Conservation (phyloP, 2,888 invertebrate genomes). For the Ganaspis brasiliensis region DNA sequence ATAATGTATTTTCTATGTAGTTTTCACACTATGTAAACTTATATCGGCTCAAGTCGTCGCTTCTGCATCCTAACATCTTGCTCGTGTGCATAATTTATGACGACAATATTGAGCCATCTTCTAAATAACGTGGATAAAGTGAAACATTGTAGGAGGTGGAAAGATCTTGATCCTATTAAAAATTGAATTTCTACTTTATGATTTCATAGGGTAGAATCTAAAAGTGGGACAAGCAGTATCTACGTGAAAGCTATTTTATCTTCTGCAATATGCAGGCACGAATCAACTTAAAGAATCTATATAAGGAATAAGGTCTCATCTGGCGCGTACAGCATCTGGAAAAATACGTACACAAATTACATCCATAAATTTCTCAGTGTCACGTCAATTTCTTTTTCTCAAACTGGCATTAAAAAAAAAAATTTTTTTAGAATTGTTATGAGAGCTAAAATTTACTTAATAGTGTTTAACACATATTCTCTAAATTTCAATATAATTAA, state of each 20-base stretch:
- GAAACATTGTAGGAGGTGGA: slow-evolving; percentile 6
- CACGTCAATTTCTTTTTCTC: no score
- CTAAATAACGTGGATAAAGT: neutral
- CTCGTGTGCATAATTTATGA: slow-evolving; percentile 1
- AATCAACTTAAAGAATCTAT: slow-evolving; percentile 32
- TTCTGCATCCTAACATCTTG: neutral
- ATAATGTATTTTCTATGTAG: neutral
- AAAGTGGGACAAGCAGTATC: slow-evolving; percentile 46
- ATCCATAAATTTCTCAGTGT: neutral
- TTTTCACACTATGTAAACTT: slow-evolving; percentile 3
- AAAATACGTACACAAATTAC: neutral
- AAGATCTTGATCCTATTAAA: slow-evolving; percentile 49
- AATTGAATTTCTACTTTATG: slow-evolving; percentile 50
- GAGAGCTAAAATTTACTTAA: no score
- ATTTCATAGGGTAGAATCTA: slow-evolving; percentile 47
- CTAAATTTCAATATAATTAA: no score
- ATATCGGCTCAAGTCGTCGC: neutral
- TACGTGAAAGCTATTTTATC: slow-evolving; percentile 16
- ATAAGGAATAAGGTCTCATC: slow-evolving; percentile 5
- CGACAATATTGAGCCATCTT: slow-evolving; percentile 3
- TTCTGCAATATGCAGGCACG: slow-evolving; percentile 21
- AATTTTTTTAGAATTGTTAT: no score
- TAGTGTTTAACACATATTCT: no score
- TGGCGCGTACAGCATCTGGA: neutral
- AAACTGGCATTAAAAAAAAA: no score